These are phyloP conservation scores for Gisinianus flammeolus DNA, from an alignment of 2,888 invertebrate genomes.

Conservation along the genomic window DNA sequence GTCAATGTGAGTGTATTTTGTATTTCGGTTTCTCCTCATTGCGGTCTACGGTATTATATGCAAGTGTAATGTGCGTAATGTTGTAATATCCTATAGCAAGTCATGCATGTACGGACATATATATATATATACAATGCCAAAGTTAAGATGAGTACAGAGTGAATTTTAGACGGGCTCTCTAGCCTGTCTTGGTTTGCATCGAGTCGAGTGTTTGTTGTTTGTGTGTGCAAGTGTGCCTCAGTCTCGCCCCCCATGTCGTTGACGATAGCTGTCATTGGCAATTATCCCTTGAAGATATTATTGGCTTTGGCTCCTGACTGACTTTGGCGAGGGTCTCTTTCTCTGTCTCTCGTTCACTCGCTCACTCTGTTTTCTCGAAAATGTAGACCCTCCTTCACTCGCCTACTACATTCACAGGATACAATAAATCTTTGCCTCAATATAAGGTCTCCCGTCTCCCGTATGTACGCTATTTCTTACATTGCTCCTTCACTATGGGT, in stretches of 20 bases:
- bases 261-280: constrained; percentile 49
- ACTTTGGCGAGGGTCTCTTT: constrained; percentile 35
- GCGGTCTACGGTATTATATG: too few relatives aligned
- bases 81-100: too few relatives aligned
- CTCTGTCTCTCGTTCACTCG: constrained; percentile 1
- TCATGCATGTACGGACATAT: too few relatives aligned
- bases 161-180: neutral
- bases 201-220: too few relatives aligned
- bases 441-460: too few relatives aligned
- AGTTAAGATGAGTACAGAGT: neutral
- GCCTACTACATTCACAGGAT: constrained; percentile 19
- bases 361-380: constrained; percentile 25
- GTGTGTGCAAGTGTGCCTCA: constrained; percentile 31
- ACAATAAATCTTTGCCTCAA: constrained; percentile 18
- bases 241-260: constrained; percentile 43
- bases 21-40: neutral
- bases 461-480: too few relatives aligned
- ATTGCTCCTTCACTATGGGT: too few relatives aligned
- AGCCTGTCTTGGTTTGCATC: neutral
- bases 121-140: neutral
- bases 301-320: constrained; percentile 41
- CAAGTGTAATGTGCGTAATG: too few relatives aligned
- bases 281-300: constrained; percentile 50
- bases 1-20: neutral
- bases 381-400: constrained; percentile 33